These are phyloP conservation scores for Petrolisthes manimaculis DNA, from an alignment of 2,888 invertebrate species.

Conservation along the genomic window DNA sequence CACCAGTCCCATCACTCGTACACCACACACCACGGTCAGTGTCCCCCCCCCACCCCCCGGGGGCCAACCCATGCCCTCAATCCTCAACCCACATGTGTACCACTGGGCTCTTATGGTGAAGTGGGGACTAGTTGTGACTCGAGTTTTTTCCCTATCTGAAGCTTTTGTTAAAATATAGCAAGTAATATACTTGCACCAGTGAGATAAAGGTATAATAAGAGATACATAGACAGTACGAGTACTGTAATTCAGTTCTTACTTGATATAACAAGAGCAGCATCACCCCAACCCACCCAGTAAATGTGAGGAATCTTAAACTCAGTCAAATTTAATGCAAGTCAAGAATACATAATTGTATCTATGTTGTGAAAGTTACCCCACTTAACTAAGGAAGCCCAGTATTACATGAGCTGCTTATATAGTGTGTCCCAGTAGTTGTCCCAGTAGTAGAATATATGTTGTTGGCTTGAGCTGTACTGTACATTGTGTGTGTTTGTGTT, in stretches of 20 bases:
- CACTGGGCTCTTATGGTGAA: conserved; percentile 7
- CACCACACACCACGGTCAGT: conserved; percentile 56
- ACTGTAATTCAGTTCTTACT: no score
- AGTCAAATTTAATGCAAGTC: neutral
- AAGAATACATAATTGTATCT: neutral
- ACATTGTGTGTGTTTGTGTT: neutral
- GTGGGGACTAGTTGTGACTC: neutral
- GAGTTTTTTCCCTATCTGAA: no score
- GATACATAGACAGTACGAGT: no score
- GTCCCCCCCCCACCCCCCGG: conserved; percentile 9
- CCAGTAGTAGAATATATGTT: neutral
- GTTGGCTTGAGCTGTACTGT: neutral
- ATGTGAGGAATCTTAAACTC: no score
- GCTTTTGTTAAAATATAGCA: no score
- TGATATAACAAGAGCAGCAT: no score
- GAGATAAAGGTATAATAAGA: no score
- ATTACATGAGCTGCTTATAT: neutral
- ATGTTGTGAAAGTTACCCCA: neutral
- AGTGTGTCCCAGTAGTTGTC: neutral
- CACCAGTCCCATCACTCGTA: conserved; percentile 48
- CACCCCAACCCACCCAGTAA: no score
- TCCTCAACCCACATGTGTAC: no score
- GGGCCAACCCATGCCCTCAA: no score
- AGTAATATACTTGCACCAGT: no score
- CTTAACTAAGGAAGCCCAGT: no score